Conservation (phyloP, 2,888 invertebrate genomes). For the Cosmopolites sordidus region DNA sequence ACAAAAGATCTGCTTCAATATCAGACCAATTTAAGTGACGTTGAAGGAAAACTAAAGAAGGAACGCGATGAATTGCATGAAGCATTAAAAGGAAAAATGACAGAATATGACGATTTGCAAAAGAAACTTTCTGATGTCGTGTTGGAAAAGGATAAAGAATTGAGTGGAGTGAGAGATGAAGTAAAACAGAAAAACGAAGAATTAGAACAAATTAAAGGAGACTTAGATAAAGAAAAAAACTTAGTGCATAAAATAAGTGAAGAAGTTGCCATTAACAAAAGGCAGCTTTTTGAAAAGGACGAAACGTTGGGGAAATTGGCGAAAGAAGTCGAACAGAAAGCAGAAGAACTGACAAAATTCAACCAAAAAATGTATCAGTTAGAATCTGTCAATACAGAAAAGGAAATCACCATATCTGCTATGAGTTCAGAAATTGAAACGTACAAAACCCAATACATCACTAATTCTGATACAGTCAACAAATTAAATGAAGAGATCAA, state of each 20-base stretch:
- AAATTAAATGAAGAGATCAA: conserved; percentile 22
- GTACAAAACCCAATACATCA: conserved; percentile 10
- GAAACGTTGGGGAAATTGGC: conserved; percentile 8
- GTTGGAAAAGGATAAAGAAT: conserved; percentile 45
- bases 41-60: conserved; percentile 39
- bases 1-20: conserved; percentile 43
- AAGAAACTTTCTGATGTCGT: conserved; percentile 35
- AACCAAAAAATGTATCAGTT: conserved; percentile 6
- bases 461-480: conserved; percentile 11
- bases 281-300: conserved; percentile 14
- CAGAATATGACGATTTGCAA: conserved; percentile 42
- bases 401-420: conserved; percentile 15
- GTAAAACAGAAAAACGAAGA: conserved; percentile 18
- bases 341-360: conserved; percentile 17
- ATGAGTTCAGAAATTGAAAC: conserved; percentile 19
- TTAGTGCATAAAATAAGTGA: conserved; percentile 10
- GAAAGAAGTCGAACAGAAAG: conserved; percentile 16
- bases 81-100: conserved; percentile 41
- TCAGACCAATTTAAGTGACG: conserved; percentile 39
- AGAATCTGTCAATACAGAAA: conserved; percentile 9
- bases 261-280: conserved; percentile 13
- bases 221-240: conserved; percentile 8
- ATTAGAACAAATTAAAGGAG: conserved; percentile 24
- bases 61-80: conserved; percentile 44
- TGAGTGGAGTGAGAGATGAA: conserved; percentile 46